Evolutionary conservation across 2,888 invertebrate genomes (phyloP).

Genomic region (Acanthosepion lycidas): DNA sequence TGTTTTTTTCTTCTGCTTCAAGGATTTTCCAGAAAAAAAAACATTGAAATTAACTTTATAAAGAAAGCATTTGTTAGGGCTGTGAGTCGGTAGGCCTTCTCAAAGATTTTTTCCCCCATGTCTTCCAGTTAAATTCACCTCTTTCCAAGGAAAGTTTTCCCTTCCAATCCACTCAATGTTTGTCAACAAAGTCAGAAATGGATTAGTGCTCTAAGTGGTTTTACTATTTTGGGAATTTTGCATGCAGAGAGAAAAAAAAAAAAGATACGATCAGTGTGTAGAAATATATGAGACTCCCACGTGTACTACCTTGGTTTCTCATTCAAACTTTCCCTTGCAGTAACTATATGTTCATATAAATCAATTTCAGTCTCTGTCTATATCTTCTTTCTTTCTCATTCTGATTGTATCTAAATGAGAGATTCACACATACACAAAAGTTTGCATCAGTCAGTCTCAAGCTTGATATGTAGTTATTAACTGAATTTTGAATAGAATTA

Average conservation of each 20-base stretch:
- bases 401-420: too few relatives aligned
- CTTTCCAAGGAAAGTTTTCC: neutral
- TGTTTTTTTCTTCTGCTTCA: conserved; percentile 1
- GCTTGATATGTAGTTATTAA: too few relatives aligned
- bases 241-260: neutral
- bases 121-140: neutral
- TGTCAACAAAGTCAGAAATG: neutral
- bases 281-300: neutral
- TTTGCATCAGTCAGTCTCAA: too few relatives aligned
- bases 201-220: neutral
- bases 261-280: neutral
- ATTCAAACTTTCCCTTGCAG: neutral
- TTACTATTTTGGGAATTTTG: neutral
- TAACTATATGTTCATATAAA: neutral
- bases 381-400: neutral
- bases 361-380: neutral
- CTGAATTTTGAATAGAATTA: too few relatives aligned
- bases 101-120: neutral
- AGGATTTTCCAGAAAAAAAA: neutral
- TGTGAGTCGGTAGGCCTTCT: neutral
- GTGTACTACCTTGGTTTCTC: too few relatives aligned
- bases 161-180: neutral
- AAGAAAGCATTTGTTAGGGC: neutral
- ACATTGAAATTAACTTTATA: neutral
- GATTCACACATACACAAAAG: too few relatives aligned